Conservation (phyloP, 2,888 invertebrate species). For the Athalia rosae region DNA sequence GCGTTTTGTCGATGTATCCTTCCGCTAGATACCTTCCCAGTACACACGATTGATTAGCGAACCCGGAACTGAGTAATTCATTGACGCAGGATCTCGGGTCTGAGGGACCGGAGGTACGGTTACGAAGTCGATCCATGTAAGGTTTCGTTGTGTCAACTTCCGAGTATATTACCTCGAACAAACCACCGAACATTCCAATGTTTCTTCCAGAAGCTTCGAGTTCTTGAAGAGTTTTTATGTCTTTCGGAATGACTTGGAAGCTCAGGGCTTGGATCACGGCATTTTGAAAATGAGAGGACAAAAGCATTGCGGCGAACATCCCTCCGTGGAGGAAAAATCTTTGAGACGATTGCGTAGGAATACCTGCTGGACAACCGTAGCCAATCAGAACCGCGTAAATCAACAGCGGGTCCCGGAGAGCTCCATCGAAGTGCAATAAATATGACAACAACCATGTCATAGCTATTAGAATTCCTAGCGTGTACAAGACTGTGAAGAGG, state of each 20-base stretch:
- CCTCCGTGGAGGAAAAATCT: neutral
- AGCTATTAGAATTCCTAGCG: neutral
- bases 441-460: neutral
- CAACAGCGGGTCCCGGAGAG: neutral
- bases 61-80: neutral
- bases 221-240: conserved; percentile 20
- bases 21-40: conserved; percentile 4
- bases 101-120: neutral
- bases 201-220: conserved; percentile 16
- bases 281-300: conserved; percentile 5
- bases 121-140: conserved; percentile 9
- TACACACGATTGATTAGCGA: neutral
- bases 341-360: neutral
- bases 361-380: neutral
- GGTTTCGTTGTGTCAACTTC: neutral
- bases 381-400: neutral
- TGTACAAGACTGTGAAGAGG: neutral
- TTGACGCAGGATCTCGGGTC: neutral
- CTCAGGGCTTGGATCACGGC: conserved; percentile 7
- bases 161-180: conserved; percentile 10
- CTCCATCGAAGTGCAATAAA: neutral
- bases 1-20: neutral
- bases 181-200: conserved; percentile 3
- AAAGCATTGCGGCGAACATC: neutral
- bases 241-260: neutral